Percentiles rank a stretch among this genome's conserved stretches.
Conservation (phyloP, 2,113 vertebrate species). For the Oryzias javanicus region DNA sequence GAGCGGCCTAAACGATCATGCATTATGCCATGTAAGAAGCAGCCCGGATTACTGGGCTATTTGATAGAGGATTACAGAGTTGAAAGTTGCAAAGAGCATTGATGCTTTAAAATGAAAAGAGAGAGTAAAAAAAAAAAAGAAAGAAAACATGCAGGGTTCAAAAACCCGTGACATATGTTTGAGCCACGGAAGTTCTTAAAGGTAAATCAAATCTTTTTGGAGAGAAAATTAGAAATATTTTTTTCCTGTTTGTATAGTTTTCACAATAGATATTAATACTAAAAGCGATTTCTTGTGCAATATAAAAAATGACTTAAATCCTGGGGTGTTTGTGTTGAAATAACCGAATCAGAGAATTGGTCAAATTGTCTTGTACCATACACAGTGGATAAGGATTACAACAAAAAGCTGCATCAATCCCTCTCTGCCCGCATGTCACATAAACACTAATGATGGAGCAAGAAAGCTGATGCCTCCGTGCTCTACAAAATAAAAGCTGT, state of each 20-base stretch:
- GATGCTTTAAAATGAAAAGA: slow-evolving; percentile 61
- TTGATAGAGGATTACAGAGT: slow-evolving; percentile 75
- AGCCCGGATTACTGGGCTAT: slow-evolving; percentile 69
- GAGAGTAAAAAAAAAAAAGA: no score
- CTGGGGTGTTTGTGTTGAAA: slow-evolving; percentile 8
- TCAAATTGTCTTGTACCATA: slow-evolving; percentile 28
- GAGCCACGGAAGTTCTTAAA: slow-evolving; percentile 2
- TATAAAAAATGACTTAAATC: no score
- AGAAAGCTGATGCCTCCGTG: slow-evolving; percentile 45
- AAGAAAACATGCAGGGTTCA: slow-evolving; percentile 38
- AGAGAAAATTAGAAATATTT: not conserved
- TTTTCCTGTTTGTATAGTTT: not conserved
- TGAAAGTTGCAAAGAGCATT: slow-evolving; percentile 72
- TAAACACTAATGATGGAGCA: slow-evolving; percentile 37
- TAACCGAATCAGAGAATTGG: not conserved
- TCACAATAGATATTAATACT: not conserved
- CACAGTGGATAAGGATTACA: slow-evolving; percentile 40
- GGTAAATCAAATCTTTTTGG: not conserved
- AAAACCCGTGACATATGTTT: slow-evolving; percentile 22
- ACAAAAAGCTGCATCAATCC: slow-evolving; percentile 47
- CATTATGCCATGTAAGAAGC: slow-evolving; percentile 70
- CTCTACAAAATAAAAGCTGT: slow-evolving; percentile 41
- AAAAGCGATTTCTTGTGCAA: no score
- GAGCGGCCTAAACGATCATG: slow-evolving; percentile 65
- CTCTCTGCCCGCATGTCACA: slow-evolving; percentile 26